Conservation (phyloP, 2,113 vertebrate genomes). For the Leptocoma aspasia region DNA sequence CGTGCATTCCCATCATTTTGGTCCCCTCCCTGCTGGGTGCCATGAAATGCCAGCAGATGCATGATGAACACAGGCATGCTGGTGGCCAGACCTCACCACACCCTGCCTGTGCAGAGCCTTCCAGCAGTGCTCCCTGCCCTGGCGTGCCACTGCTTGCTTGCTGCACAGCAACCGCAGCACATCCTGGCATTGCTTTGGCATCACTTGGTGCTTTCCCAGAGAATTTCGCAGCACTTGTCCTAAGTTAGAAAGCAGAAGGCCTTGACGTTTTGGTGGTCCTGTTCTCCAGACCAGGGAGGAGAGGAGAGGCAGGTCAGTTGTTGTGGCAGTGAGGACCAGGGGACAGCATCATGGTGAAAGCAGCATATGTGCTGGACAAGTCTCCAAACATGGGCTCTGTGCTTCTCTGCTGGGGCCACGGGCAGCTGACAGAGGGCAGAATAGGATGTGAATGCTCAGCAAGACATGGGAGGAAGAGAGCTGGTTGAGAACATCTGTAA, state of each 20-base stretch:
- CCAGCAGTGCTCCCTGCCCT: neutral
- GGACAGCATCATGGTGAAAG: rapidly evolving
- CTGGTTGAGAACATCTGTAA: neutral
- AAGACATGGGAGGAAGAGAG: neutral
- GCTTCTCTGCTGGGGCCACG: rapidly evolving
- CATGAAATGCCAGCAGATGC: neutral
- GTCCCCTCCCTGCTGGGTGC: neutral
- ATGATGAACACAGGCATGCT: neutral
- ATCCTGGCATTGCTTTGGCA: neutral
- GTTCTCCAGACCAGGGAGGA: neutral
- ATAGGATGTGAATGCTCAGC: neutral
- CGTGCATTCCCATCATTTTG: rapidly evolving
- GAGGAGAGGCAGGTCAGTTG: neutral
- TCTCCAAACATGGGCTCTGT: neutral
- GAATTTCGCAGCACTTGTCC: neutral
- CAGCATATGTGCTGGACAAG: neutral
- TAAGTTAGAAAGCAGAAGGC: neutral
- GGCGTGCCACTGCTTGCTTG: neutral
- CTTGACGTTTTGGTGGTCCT: neutral
- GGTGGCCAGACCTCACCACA: neutral
- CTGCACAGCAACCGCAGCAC: neutral
- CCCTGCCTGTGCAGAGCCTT: neutral
- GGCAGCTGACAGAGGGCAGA: neutral
- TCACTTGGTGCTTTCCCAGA: neutral
- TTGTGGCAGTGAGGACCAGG: neutral